Conservation (phyloP, 2,888 invertebrate species). For the Hydraecia micacea region DNA sequence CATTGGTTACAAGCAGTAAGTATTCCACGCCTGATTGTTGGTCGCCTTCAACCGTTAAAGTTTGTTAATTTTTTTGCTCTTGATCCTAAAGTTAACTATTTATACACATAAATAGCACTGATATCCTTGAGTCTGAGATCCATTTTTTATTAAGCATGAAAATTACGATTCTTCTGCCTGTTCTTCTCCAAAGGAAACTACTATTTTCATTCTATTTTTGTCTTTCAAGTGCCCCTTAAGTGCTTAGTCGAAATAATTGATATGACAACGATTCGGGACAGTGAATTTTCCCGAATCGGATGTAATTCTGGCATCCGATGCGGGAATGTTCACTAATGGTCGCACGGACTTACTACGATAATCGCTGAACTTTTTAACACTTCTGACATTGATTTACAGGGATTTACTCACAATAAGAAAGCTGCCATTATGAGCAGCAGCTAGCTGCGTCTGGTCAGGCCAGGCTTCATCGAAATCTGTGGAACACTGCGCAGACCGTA, state of each 20-base stretch:
- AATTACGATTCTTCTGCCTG: neutral
- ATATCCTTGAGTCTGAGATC: neutral
- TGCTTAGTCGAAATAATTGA: neutral
- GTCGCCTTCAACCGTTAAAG: neutral
- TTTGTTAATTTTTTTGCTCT: neutral
- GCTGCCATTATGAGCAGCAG: conserved; percentile 85
- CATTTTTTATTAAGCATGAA: neutral
- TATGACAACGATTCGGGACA: too few species aligned
- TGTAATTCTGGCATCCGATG: neutral
- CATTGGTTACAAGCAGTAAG: neutral
- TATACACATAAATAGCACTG: neutral
- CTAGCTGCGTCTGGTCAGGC: conserved; percentile 84
- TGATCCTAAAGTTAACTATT: too few species aligned
- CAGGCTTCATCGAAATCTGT: conserved; percentile 92
- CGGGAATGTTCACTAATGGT: neutral
- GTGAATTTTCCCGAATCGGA: neutral
- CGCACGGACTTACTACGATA: neutral
- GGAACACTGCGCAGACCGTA: conserved; percentile 96
- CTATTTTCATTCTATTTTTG: neutral
- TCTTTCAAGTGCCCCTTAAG: neutral
- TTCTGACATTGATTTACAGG: neutral
- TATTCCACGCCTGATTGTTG: neutral
- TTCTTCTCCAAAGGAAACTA: neutral
- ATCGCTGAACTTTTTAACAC: neutral
- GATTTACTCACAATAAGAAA: conserved; percentile 81